Base-by-base conservation (phyloP, 2,113 vertebrate species). In the Labrus mixtus region DNA sequence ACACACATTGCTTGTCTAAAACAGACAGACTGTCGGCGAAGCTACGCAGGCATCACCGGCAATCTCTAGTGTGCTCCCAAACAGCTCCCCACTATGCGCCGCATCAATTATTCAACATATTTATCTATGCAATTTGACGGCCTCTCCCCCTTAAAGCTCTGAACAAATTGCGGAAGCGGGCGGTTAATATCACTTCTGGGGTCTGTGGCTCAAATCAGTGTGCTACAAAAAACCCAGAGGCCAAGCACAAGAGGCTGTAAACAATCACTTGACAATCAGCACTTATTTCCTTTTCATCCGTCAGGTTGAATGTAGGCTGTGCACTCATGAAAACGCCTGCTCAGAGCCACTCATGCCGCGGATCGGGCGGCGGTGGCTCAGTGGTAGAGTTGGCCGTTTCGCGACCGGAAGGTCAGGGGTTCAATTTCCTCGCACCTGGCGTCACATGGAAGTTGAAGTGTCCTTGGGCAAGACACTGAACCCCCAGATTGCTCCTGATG, bases 91-190 rank as follows among this genome's bases (percentile, higher is more conserved):
- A 67, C 92, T 73, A 90, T 80, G 87, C 69, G 60, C 74, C 75
- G 83, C 90, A 93, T 94, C 91, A 93, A 94, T 94, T 93, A 94
- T 94, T 94, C 91, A 94, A 78, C 83, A 83, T 92, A 92, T 93
- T 93, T 93, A 93, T 93, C 93, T 93, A 90, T 93, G 93, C 93
- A 93, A 93, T 94, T 91, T 93, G 91, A 93, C 76, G 89, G 90
- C 84, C 91, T 90, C 90, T 88, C 83, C 90, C 88, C 81, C 90
- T 85, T 79, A 78, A 87, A 87, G 87, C 90, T 87, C 72, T 66
- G 78, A 90, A 91, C 90, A 93, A 93, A 92, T 89, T 87, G 85
- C 80, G 67, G 90, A 89, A 89, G 84, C 83, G 68, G 48, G 48
- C 48, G 19, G 90, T 89, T 87, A 83, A 88, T 90, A 89, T 84